phyloP scores from a whole-genome alignment of 2,797 vertebrate genomes.

The Spinus pinus region DNA sequence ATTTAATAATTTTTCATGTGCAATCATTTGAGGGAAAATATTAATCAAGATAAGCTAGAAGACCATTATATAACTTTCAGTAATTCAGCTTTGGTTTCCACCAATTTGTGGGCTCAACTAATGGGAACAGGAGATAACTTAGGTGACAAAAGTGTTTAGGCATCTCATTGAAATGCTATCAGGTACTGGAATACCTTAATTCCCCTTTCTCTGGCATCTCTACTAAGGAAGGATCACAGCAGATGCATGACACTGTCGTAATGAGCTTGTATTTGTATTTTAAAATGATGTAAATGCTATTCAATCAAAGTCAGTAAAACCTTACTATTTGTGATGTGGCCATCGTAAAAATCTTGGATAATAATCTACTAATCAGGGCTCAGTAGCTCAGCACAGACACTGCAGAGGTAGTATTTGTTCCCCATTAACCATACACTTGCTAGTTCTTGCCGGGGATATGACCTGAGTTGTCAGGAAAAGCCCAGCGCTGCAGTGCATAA shows the following conservation, averaged over 20 bases:
- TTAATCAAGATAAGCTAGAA: not conserved
- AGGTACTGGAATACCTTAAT: not conserved
- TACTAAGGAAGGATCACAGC: not conserved
- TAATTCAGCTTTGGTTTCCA: not conserved
- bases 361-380: not conserved
- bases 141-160: not conserved
- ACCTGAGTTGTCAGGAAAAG: not conserved
- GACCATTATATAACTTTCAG: not conserved
- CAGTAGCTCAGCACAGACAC: fast-evolving
- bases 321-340: not conserved
- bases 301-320: not conserved
- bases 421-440: not conserved
- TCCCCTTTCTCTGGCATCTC: not conserved
- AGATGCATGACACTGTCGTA: not conserved
- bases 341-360: not conserved
- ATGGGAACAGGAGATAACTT: not conserved
- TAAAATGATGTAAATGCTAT: not conserved
- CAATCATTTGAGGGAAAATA: not conserved
- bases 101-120: not conserved
- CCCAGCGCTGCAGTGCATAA: not conserved
- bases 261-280: not conserved
- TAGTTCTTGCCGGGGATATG: not conserved
- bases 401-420: not conserved
- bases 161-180: not conserved
- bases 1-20: not conserved